Percentiles rank a stretch among this genome's conserved stretches.
These are phyloP conservation scores for Ctenochaetus hawaiiensis DNA, from an alignment of 2,797 vertebrate genomes.

Conservation along the genomic window DNA sequence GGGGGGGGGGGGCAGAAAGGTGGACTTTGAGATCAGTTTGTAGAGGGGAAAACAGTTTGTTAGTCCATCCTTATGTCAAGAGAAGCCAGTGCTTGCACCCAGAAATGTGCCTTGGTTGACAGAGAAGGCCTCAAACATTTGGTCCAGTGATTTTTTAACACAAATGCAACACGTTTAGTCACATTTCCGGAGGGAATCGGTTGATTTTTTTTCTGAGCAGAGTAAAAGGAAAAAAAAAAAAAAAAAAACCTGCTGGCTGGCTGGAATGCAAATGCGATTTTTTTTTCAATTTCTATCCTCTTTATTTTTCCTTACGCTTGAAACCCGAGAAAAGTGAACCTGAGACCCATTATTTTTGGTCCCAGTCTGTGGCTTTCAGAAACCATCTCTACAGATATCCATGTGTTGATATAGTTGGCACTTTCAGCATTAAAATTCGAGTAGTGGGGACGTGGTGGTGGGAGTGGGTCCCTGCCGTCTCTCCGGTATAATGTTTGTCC, in stretches of 20 bases:
- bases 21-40: constrained; percentile 50
- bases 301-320: constrained; percentile 1
- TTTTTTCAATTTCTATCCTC: not conserved
- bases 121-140: constrained; percentile 74
- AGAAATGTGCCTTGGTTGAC: constrained; percentile 45
- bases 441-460: constrained; percentile 35
- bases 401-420: constrained; percentile 76
- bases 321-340: constrained; percentile 30
- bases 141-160: constrained; percentile 58
- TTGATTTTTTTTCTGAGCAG: constrained; percentile 26
- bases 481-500: constrained; percentile 31
- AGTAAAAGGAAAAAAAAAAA: constrained; percentile 1
- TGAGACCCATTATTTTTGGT: constrained; percentile 53
- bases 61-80: constrained; percentile 29
- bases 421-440: constrained; percentile 77
- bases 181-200: constrained; percentile 40
- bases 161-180: constrained; percentile 44
- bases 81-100: constrained; percentile 18
- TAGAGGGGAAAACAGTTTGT: constrained; percentile 14
- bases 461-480: constrained; percentile 36
- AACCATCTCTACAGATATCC: constrained; percentile 35
- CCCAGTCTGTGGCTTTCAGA: constrained; percentile 37
- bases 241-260: constrained; percentile 9
- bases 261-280: constrained; percentile 48
- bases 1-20: not conserved